Conservation (phyloP, 2,888 invertebrate genomes). For the Harpagoxenus sublaevis region DNA sequence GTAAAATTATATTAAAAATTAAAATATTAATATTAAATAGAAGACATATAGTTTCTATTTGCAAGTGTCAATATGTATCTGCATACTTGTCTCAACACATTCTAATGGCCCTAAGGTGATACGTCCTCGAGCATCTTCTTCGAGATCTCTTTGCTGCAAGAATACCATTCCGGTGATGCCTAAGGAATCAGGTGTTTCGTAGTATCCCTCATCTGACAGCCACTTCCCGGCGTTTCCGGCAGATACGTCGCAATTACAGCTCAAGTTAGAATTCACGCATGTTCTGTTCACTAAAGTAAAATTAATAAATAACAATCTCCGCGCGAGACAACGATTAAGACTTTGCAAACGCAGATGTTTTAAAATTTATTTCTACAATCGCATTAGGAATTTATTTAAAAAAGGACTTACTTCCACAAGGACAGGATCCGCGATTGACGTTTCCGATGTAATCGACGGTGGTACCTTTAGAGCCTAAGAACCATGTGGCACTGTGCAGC, state of each 20-base stretch:
- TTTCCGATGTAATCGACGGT: conserved; percentile 95
- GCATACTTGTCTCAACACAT: conserved; percentile 97
- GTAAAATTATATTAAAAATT: background rate
- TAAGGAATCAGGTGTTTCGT: conserved; percentile 92
- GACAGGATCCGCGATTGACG: conserved; percentile 89
- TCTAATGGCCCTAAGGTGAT: conserved; percentile 96
- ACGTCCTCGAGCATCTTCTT: conserved; percentile 94
- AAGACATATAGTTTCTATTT: background rate
- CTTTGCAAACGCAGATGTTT: background rate
- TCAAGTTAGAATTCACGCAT: conserved; percentile 93
- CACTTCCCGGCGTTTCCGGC: conserved; percentile 95
- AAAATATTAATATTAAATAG: background rate
- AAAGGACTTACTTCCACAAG: conserved; percentile 86
- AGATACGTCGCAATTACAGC: conserved; percentile 96
- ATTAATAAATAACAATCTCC: background rate
- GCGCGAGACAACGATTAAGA: background rate
- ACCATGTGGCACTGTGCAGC: conserved; percentile 95
- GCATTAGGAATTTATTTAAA: conserved; percentile 16
- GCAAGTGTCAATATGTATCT: background rate
- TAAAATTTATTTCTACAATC: background rate
- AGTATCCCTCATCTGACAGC: conserved; percentile 95
- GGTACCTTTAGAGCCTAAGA: conserved; percentile 92
- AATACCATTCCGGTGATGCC: conserved; percentile 97
- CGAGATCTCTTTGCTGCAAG: conserved; percentile 93
- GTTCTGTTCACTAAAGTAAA: conserved; percentile 89